Evolutionary conservation across 1,140 invertebrate species (phyloP), one percentile per base, ranked within the genome.

Genomic region (Hestina assimilis): DNA sequence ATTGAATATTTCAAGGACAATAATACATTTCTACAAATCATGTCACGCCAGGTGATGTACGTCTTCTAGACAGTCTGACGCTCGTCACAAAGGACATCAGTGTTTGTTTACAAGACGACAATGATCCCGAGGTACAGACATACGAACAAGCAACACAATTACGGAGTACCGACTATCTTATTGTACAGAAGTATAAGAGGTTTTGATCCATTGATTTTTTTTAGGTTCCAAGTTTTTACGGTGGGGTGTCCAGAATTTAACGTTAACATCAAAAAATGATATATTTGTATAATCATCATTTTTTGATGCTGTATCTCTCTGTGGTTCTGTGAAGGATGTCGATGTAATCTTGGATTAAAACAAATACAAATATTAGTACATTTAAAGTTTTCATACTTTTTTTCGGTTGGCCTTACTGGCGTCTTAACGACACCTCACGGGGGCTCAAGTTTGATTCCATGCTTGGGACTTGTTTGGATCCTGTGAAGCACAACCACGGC

Each of bases 81-180:
- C 50, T 52, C 35, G 15, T 17, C 14, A 19, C 50, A 41, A 52
- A 52, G 50, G 23, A 8, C 17, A 19, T 35, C 20, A 33, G 19
- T 11, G 9, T 57, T 35, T 43, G 14, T 29, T 35, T 41, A 42
- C 21, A 50, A 40, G 35, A 42, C 46, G 21, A 40, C 33, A 46
- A 46, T 46, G 19, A 15, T 14, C 40, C 3, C 11, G 17, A 20
- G 31, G 46, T 51, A 31, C 40, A 35, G 33, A 48, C 23, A 20
- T 35, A 41, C 31, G 57, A 57, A 70, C 58, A 52, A 67, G 55
- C 54, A 60, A 63, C 60, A 63, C 60, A 70, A 70, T 70, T 67
- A 55, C 41, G 12, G 7, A 33, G 15, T 33, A 55, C 41, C n/a
- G 7, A 33, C 14, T 33, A 43, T 17, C 40, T 62, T 29, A 41